These are phyloP conservation scores for Narcine bancroftii DNA, from an alignment of 2,113 vertebrate genomes.

Conservation along the genomic window DNA sequence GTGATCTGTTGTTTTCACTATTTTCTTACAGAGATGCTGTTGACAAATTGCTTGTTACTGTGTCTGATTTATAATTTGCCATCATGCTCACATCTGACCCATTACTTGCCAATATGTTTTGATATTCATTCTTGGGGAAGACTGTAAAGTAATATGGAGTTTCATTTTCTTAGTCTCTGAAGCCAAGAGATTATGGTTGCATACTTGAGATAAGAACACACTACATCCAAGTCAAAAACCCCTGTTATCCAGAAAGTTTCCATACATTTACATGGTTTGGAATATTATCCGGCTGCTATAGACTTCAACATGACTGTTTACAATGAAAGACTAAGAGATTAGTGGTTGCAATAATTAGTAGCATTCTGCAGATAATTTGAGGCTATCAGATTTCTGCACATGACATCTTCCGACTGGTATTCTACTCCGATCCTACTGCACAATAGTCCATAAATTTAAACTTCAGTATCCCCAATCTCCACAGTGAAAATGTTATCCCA, in stretches of 20 bases:
- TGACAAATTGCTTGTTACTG: constrained; percentile 35
- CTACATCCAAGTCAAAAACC: neutral
- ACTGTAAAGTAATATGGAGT: constrained; percentile 25
- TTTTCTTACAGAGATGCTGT: neutral
- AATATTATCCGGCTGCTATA: neutral
- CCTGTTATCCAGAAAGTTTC: neutral
- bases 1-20: neutral
- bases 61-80: neutral
- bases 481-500: neutral
- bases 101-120: neutral
- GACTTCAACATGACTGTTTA: neutral
- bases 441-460: neutral
- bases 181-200: neutral
- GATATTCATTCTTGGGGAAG: constrained; percentile 11
- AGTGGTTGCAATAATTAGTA: neutral
- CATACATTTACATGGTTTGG: neutral
- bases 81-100: constrained; percentile 30
- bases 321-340: neutral
- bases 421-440: neutral
- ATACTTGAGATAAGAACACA: constrained; percentile 19
- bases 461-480: neutral
- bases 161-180: neutral
- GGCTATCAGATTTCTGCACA: neutral
- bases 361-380: neutral
- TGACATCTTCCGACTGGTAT: neutral